A percentile compares a stretch with the other conserved stretches of the same genome.
These are phyloP conservation scores for Gadopsis bispinosus DNA, from an alignment of 2,797 vertebrate genomes.

Conservation along the genomic window DNA sequence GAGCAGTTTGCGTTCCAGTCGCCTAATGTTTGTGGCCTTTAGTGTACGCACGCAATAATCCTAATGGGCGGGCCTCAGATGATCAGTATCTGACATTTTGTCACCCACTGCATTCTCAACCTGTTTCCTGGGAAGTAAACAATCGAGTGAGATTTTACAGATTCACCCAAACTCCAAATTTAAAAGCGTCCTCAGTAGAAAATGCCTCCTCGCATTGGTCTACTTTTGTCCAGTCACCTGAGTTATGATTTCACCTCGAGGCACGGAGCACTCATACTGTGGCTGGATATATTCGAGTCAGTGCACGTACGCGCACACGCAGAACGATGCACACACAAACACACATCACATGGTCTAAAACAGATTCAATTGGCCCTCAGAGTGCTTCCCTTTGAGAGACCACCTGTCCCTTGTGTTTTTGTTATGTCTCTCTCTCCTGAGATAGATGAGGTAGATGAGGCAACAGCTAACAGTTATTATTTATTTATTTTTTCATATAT, in stretches of 20 bases:
- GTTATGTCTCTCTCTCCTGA: slow-evolving; percentile 41
- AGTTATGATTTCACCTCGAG: slow-evolving; percentile 40
- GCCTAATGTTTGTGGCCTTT: slow-evolving; percentile 3
- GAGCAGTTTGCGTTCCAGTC: neutral
- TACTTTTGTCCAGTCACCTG: slow-evolving; percentile 43
- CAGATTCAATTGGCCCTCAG: slow-evolving; percentile 36
- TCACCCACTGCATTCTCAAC: slow-evolving; percentile 9
- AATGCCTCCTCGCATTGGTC: slow-evolving; percentile 13
- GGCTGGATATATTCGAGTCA: slow-evolving; percentile 27
- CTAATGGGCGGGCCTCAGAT: slow-evolving; percentile 1
- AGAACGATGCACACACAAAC: neutral
- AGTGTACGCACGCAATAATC: neutral
- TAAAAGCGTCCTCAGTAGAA: slow-evolving; percentile 2
- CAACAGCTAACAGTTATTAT: neutral
- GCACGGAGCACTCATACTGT: slow-evolving; percentile 29
- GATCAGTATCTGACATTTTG: neutral
- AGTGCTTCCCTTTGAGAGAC: slow-evolving; percentile 43
- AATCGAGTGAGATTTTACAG: neutral
- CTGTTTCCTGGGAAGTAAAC: neutral
- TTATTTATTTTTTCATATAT: slow-evolving; percentile 10
- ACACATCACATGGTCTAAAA: slow-evolving; percentile 35
- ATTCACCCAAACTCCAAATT: neutral
- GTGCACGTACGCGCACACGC: neutral
- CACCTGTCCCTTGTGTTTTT: slow-evolving; percentile 64
- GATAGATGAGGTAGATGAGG: slow-evolving; percentile 4